These are phyloP conservation scores for Zhuqinia jingwanae DNA, from an alignment of 2,888 invertebrate genomes.

Conservation along the genomic window DNA sequence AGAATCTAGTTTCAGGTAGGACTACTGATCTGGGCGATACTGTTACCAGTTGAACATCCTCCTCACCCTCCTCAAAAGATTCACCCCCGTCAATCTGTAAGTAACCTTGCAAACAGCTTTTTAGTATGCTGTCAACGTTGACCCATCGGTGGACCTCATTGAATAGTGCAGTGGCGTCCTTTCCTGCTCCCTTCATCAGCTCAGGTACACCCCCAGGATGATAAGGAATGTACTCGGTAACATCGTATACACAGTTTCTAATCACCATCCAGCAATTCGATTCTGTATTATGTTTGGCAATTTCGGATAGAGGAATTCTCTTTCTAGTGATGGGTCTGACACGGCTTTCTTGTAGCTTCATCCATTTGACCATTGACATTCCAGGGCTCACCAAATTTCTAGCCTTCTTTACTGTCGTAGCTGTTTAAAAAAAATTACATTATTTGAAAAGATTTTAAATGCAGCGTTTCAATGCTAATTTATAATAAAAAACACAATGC, in stretches of 20 bases:
- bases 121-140: constrained; percentile 77
- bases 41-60: background rate
- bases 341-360: constrained; percentile 62
- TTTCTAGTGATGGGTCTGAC: constrained; percentile 41
- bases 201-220: constrained; percentile 78
- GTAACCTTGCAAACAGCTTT: constrained; percentile 74
- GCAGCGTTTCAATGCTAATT: background rate
- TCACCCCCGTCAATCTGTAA: constrained; percentile 51
- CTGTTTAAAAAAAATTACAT: constrained; percentile 22
- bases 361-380: constrained; percentile 76
- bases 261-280: constrained; percentile 77
- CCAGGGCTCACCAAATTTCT: constrained; percentile 68
- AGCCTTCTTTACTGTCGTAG: constrained; percentile 63
- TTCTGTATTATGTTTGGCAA: constrained; percentile 68
- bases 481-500: background rate
- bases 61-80: constrained; percentile 43
- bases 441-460: background rate
- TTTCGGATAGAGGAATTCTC: constrained; percentile 73
- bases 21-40: no score
- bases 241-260: constrained; percentile 75
- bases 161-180: constrained; percentile 72
- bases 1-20: constrained; percentile 65
- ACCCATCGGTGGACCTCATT: constrained; percentile 77
- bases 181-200: constrained; percentile 78
- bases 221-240: constrained; percentile 76